Evolutionary conservation across 1,140 invertebrate species (phyloP).

Genomic region (Drosophila ficusphila): DNA sequence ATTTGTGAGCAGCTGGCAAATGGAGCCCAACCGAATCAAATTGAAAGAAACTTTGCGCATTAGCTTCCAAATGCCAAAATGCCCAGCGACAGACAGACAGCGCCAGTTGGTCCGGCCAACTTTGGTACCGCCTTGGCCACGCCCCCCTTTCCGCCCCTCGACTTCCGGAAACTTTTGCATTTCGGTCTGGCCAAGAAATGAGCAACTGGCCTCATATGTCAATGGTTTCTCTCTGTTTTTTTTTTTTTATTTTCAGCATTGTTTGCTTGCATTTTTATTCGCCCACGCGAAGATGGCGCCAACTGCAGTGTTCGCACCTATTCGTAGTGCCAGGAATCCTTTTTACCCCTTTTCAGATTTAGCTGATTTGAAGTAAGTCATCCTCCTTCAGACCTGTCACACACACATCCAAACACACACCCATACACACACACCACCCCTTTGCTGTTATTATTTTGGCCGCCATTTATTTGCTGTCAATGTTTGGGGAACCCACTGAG

Average conservation of each 20-base stretch:
- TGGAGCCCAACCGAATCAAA: constrained; percentile 11
- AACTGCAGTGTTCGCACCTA: constrained; percentile 43
- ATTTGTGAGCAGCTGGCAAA: constrained; percentile 63
- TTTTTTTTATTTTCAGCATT: constrained; percentile 24
- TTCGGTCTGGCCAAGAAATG: constrained; percentile 69
- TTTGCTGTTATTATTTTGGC: constrained; percentile 81
- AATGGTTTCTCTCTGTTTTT: constrained; percentile 46
- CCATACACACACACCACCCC: constrained; percentile 54
- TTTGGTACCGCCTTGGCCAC: constrained; percentile 4
- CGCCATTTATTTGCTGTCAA: constrained; percentile 83
- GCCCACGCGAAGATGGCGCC: constrained; percentile 58
- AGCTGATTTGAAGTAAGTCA: constrained; percentile 32
- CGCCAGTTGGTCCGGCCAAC: constrained; percentile 74
- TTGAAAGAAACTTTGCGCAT: constrained; percentile 73
- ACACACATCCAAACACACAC: no score
- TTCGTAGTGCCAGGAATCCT: constrained; percentile 45
- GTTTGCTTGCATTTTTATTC: no score
- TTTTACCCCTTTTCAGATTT: constrained; percentile 1
- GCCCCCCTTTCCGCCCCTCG: not conserved
- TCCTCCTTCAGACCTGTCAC: constrained; percentile 7
- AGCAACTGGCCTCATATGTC: constrained; percentile 75
- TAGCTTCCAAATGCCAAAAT: constrained; percentile 45
- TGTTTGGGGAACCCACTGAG: constrained; percentile 53
- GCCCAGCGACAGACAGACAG: constrained; percentile 33
- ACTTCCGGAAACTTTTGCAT: constrained; percentile 62